phyloP scores from a whole-genome alignment of 2,888 invertebrate species.

The Octonoba sinensis region DNA sequence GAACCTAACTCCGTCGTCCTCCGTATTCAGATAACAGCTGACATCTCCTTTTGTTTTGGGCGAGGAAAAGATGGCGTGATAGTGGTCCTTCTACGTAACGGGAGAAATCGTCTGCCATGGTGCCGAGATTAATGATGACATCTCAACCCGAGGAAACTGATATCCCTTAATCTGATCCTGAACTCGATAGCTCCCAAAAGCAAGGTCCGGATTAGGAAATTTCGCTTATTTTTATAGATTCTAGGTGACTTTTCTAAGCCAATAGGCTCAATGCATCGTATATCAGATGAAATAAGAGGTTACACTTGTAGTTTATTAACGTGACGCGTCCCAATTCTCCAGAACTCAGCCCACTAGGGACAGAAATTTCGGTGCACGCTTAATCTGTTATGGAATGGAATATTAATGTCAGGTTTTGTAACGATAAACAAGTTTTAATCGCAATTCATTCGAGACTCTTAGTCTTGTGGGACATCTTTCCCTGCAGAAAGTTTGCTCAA shows the following conservation, averaged over 20 bases:
- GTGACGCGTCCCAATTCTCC: no score
- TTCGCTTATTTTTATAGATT: conserved; percentile 17
- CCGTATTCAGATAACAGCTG: no score
- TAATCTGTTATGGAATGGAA: no score
- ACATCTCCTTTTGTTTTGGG: no score
- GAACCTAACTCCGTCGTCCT: no score
- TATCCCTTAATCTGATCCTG: conserved; percentile 51
- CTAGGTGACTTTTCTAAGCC: neutral
- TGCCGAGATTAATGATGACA: conserved; percentile 52
- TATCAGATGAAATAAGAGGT: conserved; percentile 32
- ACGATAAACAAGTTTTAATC: no score
- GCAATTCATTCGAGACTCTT: no score
- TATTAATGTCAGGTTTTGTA: no score
- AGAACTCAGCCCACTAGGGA: no score
- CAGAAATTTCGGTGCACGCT: no score
- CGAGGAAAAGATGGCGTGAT: conserved; percentile 13
- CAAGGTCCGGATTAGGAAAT: conserved; percentile 7
- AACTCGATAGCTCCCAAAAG: conserved; percentile 38
- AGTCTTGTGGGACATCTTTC: no score
- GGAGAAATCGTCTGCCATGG: conserved; percentile 41
- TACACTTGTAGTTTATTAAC: neutral
- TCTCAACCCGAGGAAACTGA: conserved; percentile 33
- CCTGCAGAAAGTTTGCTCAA: no score
- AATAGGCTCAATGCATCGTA: conserved; percentile 11
- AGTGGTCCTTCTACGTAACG: conserved; percentile 15